A percentile compares a stretch with the other conserved stretches of the same genome.
Evolutionary conservation across 2,797 vertebrate genomes (phyloP).

Genomic region (Hoplostethus mediterraneus): DNA sequence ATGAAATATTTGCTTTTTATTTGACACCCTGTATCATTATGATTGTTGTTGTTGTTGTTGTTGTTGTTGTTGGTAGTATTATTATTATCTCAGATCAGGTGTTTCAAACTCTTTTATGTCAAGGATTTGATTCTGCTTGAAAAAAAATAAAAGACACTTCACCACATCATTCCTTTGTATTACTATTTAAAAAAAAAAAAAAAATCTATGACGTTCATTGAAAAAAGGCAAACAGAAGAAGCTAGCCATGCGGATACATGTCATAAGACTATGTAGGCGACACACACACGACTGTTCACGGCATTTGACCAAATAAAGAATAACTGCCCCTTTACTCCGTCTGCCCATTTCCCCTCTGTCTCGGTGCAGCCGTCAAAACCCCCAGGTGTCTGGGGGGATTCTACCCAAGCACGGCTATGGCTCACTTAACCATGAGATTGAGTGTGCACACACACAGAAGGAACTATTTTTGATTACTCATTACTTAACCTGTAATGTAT

Average conservation of each 20-base stretch:
- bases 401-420: constrained; percentile 57
- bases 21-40: too few species aligned
- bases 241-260: too few species aligned
- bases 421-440: constrained; percentile 83
- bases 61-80: too few species aligned
- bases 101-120: too few species aligned
- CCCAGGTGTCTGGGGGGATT: constrained; percentile 61
- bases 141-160: too few species aligned
- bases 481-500: constrained; percentile 88
- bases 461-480: constrained; percentile 85
- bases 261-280: neutral
- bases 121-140: too few species aligned
- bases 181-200: too few species aligned
- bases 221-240: too few species aligned
- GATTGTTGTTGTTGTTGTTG: too few species aligned
- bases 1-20: too few species aligned
- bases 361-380: constrained; percentile 50
- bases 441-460: constrained; percentile 75
- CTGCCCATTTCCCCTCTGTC: constrained; percentile 10
- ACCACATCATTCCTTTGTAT: too few species aligned
- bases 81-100: too few species aligned
- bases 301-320: constrained; percentile 1
- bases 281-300: neutral
- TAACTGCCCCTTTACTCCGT: constrained; percentile 14
- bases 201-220: neutral